phyloP scores from a whole-genome alignment of 2,888 invertebrate species.

The Drosophila koepferae region DNA sequence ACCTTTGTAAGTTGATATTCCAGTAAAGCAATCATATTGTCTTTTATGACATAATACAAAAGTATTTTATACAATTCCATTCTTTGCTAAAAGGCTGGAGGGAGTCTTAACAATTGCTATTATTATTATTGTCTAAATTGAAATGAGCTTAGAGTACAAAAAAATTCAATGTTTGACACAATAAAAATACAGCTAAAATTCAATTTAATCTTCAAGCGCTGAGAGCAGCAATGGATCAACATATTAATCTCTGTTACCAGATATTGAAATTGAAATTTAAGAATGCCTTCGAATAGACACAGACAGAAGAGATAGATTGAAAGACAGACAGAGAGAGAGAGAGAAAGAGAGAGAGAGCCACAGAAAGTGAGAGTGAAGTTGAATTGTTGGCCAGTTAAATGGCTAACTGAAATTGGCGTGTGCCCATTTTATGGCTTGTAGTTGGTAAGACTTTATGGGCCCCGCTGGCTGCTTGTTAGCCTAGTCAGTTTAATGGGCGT shows the following conservation, averaged over 20 bases:
- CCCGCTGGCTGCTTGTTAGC: slow-evolving; percentile 40
- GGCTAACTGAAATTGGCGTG: slow-evolving; percentile 5
- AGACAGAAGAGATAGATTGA: too few species aligned
- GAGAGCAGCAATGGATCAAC: background rate
- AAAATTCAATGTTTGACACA: background rate
- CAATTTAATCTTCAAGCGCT: background rate
- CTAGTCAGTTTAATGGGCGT: slow-evolving; percentile 56
- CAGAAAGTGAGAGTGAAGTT: too few species aligned
- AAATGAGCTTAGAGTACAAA: background rate
- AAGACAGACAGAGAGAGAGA: background rate
- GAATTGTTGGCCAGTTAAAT: slow-evolving; percentile 6
- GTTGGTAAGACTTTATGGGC: slow-evolving; percentile 56
- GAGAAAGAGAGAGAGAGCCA: background rate
- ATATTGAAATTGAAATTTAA: slow-evolving; percentile 5
- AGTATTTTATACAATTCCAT: too few species aligned
- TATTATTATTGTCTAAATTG: background rate
- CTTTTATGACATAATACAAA: background rate
- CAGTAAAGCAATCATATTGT: background rate
- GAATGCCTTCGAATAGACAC: background rate
- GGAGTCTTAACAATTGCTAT: background rate
- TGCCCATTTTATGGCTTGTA: slow-evolving; percentile 26
- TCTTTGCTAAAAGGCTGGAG: too few species aligned
- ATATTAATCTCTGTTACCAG: background rate
- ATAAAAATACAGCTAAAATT: background rate
- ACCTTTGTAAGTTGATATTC: background rate